Conservation (phyloP, 2,113 vertebrate genomes). For the Dasyprocta punctata region DNA sequence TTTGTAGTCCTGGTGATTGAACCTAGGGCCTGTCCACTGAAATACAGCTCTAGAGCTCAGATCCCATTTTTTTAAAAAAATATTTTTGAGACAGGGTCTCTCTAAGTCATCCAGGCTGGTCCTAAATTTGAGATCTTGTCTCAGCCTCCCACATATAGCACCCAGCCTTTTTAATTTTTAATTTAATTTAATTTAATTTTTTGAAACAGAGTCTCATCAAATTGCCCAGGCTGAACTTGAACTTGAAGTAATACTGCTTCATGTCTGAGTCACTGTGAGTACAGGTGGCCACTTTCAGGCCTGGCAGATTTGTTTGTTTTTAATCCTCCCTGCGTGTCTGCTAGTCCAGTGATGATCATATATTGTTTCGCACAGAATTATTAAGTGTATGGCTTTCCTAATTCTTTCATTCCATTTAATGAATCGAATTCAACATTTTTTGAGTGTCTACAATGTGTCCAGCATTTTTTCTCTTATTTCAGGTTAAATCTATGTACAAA, state of each 20-base stretch:
- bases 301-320: background rate
- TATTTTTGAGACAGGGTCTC: background rate
- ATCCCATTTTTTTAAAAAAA: background rate
- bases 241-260: background rate
- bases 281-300: background rate
- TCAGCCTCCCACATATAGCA: background rate
- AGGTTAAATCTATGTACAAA: background rate
- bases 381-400: background rate
- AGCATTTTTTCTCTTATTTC: background rate
- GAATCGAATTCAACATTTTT: constrained; percentile 12
- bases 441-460: background rate
- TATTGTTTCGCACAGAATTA: background rate
- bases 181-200: background rate
- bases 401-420: background rate
- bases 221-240: background rate
- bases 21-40: no score
- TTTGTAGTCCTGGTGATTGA: no score
- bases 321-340: background rate
- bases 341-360: background rate
- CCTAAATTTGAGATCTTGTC: no score
- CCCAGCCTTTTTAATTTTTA: background rate
- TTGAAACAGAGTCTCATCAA: background rate
- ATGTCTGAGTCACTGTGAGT: background rate
- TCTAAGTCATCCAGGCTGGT: background rate
- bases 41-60: no score